Evolutionary conservation across 2,888 invertebrate species (phyloP), one percentile per base, ranked within the genome.

Genomic region (Sycophila texana): DNA sequence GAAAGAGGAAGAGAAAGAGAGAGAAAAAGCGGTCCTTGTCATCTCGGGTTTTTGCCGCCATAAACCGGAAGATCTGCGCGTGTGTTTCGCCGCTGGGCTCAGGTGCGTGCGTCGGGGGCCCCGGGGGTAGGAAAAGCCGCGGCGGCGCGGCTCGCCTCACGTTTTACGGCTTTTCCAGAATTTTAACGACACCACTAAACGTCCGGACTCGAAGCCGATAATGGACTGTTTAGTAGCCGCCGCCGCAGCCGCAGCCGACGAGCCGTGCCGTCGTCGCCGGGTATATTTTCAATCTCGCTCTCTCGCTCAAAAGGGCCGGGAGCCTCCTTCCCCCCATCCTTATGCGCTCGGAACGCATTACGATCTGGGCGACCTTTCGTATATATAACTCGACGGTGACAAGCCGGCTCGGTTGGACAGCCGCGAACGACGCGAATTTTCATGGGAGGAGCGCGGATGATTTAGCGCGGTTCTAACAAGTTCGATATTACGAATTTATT

Each of bases 121-220:
- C 16, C 51, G 53, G 61, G 66, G 39, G 39, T 39, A 65, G 78
- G 76, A 80, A 74, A 67, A 75, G 76, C 77, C 20, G 68, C 55
- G 30, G 13, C 73, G 58, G 55, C 68, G 51, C 47, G 76, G 63
- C 71, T 72, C 70, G 65, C 79, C 83, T 73, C 82, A 82, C 84
- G 82, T 87, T 89, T 89, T 88, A 89, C 86, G 86, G 87, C 89
- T 87, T 88, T 89, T 87, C 86, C 87, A 87, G 87, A 89, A 89
- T 88, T 89, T 89, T 89, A 88, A 89, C 87, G 86, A 86, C 86
- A 80, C 83, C 84, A 86, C 86, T 87, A 88, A 89, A 89, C 83
- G 85, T 84, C 80, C 83, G 60, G 74, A 80, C 81, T 83, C 73
- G 81, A 81, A 61, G 79, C 82, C 83, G 84, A 86, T 85, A 84